These are phyloP conservation scores for Peromyscus californicus DNA, from an alignment of 2,113 vertebrate species.

Conservation along the genomic window DNA sequence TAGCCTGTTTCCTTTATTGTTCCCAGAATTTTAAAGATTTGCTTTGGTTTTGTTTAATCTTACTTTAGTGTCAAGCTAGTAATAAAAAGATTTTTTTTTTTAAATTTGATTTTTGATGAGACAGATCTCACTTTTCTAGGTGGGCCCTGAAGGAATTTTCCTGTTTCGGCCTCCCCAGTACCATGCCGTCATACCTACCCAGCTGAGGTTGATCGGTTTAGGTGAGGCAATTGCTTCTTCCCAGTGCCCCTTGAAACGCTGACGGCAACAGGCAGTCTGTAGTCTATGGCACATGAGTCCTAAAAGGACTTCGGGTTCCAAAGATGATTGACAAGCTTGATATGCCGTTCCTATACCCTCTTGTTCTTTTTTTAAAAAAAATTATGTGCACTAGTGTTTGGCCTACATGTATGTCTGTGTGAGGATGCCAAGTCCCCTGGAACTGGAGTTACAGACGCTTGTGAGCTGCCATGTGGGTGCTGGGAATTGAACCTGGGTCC, in stretches of 20 bases:
- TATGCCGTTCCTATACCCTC: neutral
- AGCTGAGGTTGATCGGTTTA: neutral
- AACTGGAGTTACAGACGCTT: neutral
- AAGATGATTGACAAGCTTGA: neutral
- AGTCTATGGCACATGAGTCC: neutral
- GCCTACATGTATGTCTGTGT: neutral
- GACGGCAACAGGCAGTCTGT: slow-evolving; percentile 46
- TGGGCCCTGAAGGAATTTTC: neutral
- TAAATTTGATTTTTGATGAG: neutral
- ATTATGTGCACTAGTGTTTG: neutral
- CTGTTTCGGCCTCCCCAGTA: neutral
- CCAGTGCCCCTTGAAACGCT: neutral
- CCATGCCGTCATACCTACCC: neutral
- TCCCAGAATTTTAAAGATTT: neutral
- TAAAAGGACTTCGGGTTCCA: neutral
- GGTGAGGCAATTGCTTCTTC: neutral
- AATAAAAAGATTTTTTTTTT: neutral
- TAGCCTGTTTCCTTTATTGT: neutral
- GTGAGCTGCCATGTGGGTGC: neutral
- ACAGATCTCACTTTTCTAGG: neutral
- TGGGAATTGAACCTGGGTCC: neutral
- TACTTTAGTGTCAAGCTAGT: neutral
- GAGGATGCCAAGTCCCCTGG: neutral
- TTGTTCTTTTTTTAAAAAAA: neutral
- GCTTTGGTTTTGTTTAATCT: neutral